A percentile compares a stretch with the other conserved stretches of the same genome.
phyloP scores from a whole-genome alignment of 2,797 vertebrate genomes.

The Acridotheres tristis region DNA sequence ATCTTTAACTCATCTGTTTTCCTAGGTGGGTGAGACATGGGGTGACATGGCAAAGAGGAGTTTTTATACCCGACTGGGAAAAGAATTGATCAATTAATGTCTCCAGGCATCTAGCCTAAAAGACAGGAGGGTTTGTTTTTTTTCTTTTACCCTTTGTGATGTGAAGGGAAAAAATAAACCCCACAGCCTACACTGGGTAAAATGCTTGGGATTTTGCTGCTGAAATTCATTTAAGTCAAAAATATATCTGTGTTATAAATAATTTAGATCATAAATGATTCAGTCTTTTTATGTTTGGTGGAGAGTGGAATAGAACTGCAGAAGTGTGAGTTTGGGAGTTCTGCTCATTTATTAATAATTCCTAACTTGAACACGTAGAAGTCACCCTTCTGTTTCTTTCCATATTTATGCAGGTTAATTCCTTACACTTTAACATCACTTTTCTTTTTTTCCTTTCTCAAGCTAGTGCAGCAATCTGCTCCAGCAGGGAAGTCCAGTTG shows the following conservation, averaged over 20 bases:
- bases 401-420: background rate
- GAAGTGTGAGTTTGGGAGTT: background rate
- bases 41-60: background rate
- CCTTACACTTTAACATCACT: background rate
- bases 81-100: background rate
- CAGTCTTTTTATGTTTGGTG: background rate
- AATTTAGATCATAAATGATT: slow-evolving; percentile 22
- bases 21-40: background rate
- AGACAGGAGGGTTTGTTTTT: background rate
- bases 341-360: background rate
- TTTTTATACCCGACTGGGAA: background rate
- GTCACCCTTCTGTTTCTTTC: background rate
- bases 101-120: background rate
- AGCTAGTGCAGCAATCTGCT: background rate
- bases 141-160: background rate
- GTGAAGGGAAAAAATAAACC: background rate
- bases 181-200: background rate
- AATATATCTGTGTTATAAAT: background rate
- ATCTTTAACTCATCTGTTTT: background rate
- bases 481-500: background rate
- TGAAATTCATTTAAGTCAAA: background rate
- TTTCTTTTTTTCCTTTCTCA: background rate
- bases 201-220: background rate
- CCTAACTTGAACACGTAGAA: background rate
- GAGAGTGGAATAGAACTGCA: background rate